Conservation (phyloP, 2,888 invertebrate genomes). For the Ditylenchus weischeri region DNA sequence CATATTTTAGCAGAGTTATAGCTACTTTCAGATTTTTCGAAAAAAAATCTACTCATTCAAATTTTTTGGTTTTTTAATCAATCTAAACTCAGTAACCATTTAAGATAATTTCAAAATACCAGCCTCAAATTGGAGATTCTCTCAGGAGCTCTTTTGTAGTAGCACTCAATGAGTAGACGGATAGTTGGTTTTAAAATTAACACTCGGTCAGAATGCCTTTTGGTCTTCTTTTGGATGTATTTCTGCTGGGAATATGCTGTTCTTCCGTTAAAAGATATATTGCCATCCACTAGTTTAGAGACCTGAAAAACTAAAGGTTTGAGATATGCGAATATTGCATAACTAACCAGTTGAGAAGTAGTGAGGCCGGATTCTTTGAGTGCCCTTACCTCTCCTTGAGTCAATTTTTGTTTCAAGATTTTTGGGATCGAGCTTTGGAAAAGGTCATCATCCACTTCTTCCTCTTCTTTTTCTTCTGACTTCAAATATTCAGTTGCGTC, state of each 20-base stretch:
- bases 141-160: constrained; percentile 69
- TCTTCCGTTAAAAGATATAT: constrained; percentile 41
- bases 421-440: not conserved
- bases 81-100: too few relatives aligned
- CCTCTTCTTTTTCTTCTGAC: too few relatives aligned
- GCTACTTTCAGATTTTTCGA: too few relatives aligned
- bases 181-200: constrained; percentile 74
- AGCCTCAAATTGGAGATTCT: constrained; percentile 36
- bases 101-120: constrained; percentile 3
- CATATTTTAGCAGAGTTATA: too few relatives aligned
- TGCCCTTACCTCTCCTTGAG: constrained; percentile 40
- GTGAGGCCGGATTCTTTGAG: constrained; percentile 43
- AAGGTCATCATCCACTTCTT: too few relatives aligned
- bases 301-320: constrained; percentile 33
- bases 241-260: constrained; percentile 49
- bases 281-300: constrained; percentile 49
- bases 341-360: constrained; percentile 31
- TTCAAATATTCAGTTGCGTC: too few relatives aligned
- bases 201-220: constrained; percentile 82
- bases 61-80: too few relatives aligned
- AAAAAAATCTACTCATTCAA: too few relatives aligned
- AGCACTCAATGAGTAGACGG: constrained; percentile 77
- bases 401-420: constrained; percentile 6
- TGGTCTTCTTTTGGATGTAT: constrained; percentile 86
- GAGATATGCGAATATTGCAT: too few relatives aligned